Conservation (phyloP, 2,888 invertebrate genomes). For the Eumerus sabulonum region DNA sequence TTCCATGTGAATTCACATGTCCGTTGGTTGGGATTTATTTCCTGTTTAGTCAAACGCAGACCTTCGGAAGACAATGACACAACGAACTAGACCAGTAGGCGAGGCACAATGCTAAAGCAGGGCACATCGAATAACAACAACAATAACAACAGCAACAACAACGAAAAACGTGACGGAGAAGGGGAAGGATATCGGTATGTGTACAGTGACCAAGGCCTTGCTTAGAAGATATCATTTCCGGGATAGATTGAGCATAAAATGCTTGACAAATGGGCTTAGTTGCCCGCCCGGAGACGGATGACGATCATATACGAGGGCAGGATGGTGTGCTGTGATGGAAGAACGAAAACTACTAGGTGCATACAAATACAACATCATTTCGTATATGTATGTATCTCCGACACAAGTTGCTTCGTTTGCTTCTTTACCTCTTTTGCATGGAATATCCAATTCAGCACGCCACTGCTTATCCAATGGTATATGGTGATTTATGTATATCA, state of each 20-base stretch:
- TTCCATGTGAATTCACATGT: conserved; percentile 7
- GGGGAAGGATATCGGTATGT: not conserved
- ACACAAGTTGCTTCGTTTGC: conserved; percentile 43
- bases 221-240: conserved; percentile 51
- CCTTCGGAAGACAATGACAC: not conserved
- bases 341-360: conserved; percentile 10
- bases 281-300: conserved; percentile 19
- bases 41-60: conserved; percentile 35
- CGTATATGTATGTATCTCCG: conserved; percentile 11
- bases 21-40: conserved; percentile 22
- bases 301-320: not conserved
- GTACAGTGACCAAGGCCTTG: conserved; percentile 15
- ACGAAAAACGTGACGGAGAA: not conserved
- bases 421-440: conserved; percentile 2
- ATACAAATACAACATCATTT: conserved; percentile 22
- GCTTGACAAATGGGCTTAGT: conserved; percentile 53
- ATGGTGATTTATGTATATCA: conserved; percentile 39
- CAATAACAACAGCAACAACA: not conserved
- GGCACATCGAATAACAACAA: not conserved
- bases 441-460: conserved; percentile 19
- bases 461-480: conserved; percentile 26
- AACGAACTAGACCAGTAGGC: not conserved
- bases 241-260: conserved; percentile 59
- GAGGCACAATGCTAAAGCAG: not conserved
- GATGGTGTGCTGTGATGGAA: conserved; percentile 1